A percentile compares a stretch with the other conserved stretches of the same genome.
These are phyloP conservation scores for Montipora cactus DNA, from an alignment of 64 coral and sea anemone species.

Conservation along the genomic window DNA sequence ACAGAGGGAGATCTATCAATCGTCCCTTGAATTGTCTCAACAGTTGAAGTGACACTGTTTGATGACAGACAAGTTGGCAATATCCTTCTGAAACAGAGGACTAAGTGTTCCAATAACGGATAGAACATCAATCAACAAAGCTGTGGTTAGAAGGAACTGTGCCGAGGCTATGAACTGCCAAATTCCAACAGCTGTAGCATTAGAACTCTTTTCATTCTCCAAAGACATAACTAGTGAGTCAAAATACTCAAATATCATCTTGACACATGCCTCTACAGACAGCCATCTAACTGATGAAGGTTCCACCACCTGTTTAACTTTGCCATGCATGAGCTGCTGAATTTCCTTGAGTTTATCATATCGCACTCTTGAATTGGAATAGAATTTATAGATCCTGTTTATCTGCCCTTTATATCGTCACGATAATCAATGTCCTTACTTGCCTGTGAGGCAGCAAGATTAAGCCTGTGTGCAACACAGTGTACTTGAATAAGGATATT, in stretches of 20 bases:
- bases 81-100: too few relatives aligned
- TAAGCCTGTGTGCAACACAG: slow-evolving; percentile 60
- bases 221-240: too few relatives aligned
- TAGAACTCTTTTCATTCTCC: too few relatives aligned
- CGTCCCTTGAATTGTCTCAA: too few relatives aligned
- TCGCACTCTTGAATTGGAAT: background rate
- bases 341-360: slow-evolving; percentile 36
- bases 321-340: too few relatives aligned
- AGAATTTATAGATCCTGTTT: too few relatives aligned
- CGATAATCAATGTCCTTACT: slow-evolving; percentile 51
- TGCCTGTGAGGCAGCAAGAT: slow-evolving; percentile 48
- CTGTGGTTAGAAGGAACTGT: background rate
- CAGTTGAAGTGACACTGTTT: too few relatives aligned
- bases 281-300: slow-evolving; percentile 8
- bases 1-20: background rate
- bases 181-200: slow-evolving; percentile 14
- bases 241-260: slow-evolving; percentile 32
- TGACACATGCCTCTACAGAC: slow-evolving; percentile 66
- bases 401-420: background rate
- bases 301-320: too few relatives aligned
- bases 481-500: slow-evolving; percentile 59
- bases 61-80: too few relatives aligned
- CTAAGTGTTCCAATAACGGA: too few relatives aligned
- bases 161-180: slow-evolving; percentile 52
- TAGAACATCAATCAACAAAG: too few relatives aligned